These are phyloP conservation scores for Sarcophaga caerulescens DNA, from an alignment of 2,888 invertebrate species.

Conservation along the genomic window DNA sequence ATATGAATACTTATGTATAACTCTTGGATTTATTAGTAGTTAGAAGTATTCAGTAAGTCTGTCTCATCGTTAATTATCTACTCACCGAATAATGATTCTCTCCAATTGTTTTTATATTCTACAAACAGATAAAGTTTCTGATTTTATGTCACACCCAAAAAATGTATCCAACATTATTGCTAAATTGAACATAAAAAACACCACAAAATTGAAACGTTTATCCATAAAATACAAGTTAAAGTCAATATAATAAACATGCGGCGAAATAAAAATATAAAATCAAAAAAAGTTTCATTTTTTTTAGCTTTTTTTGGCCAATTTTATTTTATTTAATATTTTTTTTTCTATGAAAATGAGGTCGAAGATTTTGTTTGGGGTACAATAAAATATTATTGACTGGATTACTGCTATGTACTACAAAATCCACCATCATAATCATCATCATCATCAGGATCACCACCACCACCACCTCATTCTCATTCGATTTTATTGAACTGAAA, in stretches of 20 bases:
- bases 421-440: no score
- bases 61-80: no score
- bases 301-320: slow-evolving; percentile 15
- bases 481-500: slow-evolving; percentile 37
- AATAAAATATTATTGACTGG: slow-evolving; percentile 34
- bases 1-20: no score
- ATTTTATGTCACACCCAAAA: slow-evolving; percentile 59
- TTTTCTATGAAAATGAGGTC: not conserved
- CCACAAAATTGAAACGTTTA: slow-evolving; percentile 68
- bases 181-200: slow-evolving; percentile 59
- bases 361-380: not conserved
- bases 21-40: no score
- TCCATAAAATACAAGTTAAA: slow-evolving; percentile 59
- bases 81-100: not conserved
- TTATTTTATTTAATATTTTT: not conserved
- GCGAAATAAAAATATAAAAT: slow-evolving; percentile 8
- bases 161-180: slow-evolving; percentile 59
- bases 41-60: no score
- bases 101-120: not conserved
- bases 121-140: slow-evolving; percentile 18
- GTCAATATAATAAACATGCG: slow-evolving; percentile 53
- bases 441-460: not conserved
- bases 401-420: not conserved
- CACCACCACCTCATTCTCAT: not conserved
- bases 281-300: slow-evolving; percentile 5